Percentiles rank a stretch among this genome's conserved stretches.
Conservation (phyloP, 2,113 vertebrate species). For the Emydocephalus ijimae region DNA sequence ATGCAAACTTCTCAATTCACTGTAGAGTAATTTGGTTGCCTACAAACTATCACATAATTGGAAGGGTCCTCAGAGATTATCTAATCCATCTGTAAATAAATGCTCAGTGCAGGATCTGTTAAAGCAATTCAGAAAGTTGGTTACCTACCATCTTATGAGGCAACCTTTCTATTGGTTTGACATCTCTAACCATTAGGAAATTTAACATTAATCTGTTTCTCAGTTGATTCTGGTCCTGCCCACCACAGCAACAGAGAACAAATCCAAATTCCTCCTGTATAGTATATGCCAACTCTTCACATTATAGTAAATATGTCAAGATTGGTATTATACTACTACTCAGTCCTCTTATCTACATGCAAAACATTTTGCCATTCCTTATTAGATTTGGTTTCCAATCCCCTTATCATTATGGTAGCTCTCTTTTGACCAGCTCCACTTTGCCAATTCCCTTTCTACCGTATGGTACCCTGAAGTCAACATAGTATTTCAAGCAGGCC, state of each 20-base stretch:
- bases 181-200: background rate
- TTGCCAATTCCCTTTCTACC: background rate
- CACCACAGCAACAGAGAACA: background rate
- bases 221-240: background rate
- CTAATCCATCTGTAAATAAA: background rate
- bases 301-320: background rate
- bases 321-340: background rate
- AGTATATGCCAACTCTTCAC: background rate
- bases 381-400: background rate
- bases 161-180: background rate
- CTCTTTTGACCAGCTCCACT: background rate
- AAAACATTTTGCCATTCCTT: background rate
- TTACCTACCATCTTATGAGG: background rate
- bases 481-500: background rate
- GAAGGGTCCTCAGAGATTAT: background rate
- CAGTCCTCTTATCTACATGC: background rate
- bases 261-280: background rate
- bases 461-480: background rate
- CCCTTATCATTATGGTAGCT: background rate
- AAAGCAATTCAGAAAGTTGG: background rate
- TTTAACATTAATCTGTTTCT: background rate
- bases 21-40: background rate
- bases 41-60: background rate
- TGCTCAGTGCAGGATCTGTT: background rate
- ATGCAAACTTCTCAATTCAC: background rate